A percentile compares a stretch with the other conserved stretches of the same genome.
phyloP scores from a whole-genome alignment of 2,888 invertebrate species.

The Drosophila nigricruria region DNA sequence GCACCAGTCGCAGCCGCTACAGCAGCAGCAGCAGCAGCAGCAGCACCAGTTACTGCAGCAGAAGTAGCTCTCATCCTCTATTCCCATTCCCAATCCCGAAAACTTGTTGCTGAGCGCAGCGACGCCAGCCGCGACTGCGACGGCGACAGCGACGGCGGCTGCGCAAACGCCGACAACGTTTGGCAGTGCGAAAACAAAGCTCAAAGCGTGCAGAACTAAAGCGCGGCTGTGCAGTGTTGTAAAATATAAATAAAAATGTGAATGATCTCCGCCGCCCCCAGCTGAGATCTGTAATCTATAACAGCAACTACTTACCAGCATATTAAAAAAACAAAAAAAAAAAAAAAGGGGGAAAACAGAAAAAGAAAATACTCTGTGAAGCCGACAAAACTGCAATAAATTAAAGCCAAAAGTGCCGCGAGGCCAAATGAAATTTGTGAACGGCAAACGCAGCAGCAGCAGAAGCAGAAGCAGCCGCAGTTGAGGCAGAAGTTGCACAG shows the following conservation, averaged over 20 bases:
- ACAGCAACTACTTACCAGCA: slow-evolving; percentile 47
- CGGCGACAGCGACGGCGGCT: slow-evolving; percentile 26
- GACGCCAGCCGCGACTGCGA: slow-evolving; percentile 23
- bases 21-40: slow-evolving; percentile 35
- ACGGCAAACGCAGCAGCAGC: slow-evolving; percentile 27
- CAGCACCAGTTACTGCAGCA: slow-evolving; percentile 35
- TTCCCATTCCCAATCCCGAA: slow-evolving; percentile 38
- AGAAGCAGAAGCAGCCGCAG: slow-evolving; percentile 34
- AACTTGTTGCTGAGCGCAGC: slow-evolving; percentile 55
- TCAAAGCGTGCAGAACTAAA: slow-evolving; percentile 80
- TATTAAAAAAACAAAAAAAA: slow-evolving; percentile 12
- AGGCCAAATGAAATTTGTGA: slow-evolving; percentile 67
- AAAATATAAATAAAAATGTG: slow-evolving; percentile 16
- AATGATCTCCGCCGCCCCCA: slow-evolving; percentile 22
- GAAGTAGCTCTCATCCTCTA: slow-evolving; percentile 33
- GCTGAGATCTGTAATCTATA: slow-evolving; percentile 33
- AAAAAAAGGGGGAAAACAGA: background rate
- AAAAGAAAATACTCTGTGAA: slow-evolving; percentile 50
- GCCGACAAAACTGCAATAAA: slow-evolving; percentile 83
- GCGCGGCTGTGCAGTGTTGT: slow-evolving; percentile 53
- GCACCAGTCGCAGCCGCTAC: slow-evolving; percentile 33
- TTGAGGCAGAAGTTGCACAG: slow-evolving; percentile 65
- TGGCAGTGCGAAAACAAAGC: slow-evolving; percentile 81
- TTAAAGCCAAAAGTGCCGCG: slow-evolving; percentile 75
- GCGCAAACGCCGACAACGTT: slow-evolving; percentile 49